These are phyloP conservation scores for Conus betulinus DNA, from an alignment of 1,140 invertebrate species.

Conservation along the genomic window DNA sequence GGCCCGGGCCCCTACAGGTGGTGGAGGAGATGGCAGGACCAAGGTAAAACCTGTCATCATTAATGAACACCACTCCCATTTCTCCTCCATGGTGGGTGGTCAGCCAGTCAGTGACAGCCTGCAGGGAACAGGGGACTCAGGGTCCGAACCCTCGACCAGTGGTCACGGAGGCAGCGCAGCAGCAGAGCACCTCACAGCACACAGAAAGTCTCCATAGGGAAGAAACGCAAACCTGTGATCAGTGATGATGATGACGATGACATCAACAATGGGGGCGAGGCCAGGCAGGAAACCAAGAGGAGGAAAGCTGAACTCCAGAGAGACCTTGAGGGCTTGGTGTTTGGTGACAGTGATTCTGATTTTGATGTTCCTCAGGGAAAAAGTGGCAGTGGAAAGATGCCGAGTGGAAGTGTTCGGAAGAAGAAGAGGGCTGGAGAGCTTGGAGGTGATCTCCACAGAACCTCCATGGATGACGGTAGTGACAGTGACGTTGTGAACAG, in stretches of 20 bases:
- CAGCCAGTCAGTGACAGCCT: not conserved
- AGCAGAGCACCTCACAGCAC: not conserved
- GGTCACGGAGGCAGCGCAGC: not conserved
- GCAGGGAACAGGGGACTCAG: not conserved
- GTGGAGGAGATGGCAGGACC: not conserved
- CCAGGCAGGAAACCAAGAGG: not conserved
- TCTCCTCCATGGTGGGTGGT: conserved; percentile 10
- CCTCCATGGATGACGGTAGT: not conserved
- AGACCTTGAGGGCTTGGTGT: not conserved
- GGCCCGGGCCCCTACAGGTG: not conserved
- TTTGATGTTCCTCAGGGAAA: not conserved
- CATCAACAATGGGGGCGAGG: not conserved
- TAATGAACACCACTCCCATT: conserved; percentile 55
- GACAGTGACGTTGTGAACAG: not conserved
- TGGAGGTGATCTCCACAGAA: not conserved
- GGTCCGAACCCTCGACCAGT: no score
- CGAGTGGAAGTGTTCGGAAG: not conserved
- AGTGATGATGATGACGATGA: conserved; percentile 4
- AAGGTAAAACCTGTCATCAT: conserved; percentile 54
- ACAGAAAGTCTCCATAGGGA: not conserved
- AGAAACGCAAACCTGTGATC: conserved; percentile 26
- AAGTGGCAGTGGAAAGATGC: not conserved
- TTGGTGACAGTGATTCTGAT: not conserved
- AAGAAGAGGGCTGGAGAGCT: not conserved
- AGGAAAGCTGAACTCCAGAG: not conserved